Percentiles rank a stretch among this genome's conserved stretches.
Conservation (phyloP, 2,113 vertebrate genomes). For the Lophura nycthemera region DNA sequence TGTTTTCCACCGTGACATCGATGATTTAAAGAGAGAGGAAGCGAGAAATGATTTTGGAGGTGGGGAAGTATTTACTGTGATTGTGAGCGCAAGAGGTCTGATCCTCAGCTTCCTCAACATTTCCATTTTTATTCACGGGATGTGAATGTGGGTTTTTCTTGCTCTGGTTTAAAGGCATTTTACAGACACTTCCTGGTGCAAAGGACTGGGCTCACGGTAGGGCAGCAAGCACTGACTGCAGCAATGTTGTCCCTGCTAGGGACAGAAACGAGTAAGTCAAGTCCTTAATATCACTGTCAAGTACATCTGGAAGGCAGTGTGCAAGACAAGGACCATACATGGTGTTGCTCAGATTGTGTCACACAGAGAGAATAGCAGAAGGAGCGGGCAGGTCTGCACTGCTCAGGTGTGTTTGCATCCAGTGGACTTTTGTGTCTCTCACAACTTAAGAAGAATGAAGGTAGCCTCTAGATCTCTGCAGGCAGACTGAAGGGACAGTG, state of each 20-base stretch:
- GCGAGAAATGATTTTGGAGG: slow-evolving; percentile 1
- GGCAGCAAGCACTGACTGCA: neutral
- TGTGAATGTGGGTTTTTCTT: neutral
- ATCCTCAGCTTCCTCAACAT: fast-evolving
- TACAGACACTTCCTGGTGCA: neutral
- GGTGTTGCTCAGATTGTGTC: neutral
- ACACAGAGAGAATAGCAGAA: neutral
- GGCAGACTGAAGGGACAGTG: neutral
- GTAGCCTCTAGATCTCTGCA: neutral
- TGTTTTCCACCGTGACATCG: slow-evolving; percentile 35
- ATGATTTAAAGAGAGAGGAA: slow-evolving; percentile 64
- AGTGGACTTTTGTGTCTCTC: neutral
- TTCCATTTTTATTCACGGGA: neutral
- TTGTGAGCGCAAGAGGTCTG: neutral
- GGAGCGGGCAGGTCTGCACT: neutral
- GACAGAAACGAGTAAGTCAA: neutral
- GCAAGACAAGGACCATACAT: neutral
- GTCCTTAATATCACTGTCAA: neutral
- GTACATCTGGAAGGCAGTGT: neutral
- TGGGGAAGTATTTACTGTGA: neutral
- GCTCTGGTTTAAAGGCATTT: neutral
- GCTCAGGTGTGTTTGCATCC: neutral
- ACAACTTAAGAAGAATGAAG: neutral
- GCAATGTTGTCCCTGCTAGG: fast-evolving
- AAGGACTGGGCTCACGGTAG: neutral